Conservation (phyloP, 2,113 vertebrate genomes). For the Mus musculus region DNA sequence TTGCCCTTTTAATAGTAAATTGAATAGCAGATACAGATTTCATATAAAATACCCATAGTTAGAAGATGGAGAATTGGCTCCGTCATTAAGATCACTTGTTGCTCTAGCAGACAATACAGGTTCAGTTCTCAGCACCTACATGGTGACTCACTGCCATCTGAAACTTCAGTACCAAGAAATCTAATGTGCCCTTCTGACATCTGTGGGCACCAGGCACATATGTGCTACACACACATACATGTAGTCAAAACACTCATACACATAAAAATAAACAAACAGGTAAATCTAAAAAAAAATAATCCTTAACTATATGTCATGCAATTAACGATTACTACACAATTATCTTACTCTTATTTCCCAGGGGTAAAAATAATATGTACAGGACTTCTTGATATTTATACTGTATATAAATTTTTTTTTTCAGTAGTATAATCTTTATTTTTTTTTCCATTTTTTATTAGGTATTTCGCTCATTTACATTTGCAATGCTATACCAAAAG, state of each 20-base stretch:
- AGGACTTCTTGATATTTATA: not conserved
- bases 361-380: not conserved
- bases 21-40: not conserved
- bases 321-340: slow-evolving; percentile 20
- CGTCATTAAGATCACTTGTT: not conserved
- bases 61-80: not conserved
- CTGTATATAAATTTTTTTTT: not conserved
- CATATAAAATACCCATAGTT: not conserved
- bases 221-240: not conserved
- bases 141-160: not conserved
- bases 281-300: not conserved
- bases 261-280: not conserved
- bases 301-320: not conserved
- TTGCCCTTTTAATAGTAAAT: slow-evolving; percentile 33
- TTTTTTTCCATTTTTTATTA: too few species aligned
- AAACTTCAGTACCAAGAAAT: not conserved
- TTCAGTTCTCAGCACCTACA: not conserved
- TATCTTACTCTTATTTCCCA: not conserved
- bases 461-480: too few species aligned
- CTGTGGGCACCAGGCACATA: not conserved
- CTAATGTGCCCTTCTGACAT: not conserved
- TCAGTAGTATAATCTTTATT: too few species aligned
- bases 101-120: not conserved
- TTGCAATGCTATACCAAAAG: too few species aligned
- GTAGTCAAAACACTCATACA: not conserved